Conservation (phyloP, 92 coral and sea anemone genomes). For the Paramuricea clavata region DNA sequence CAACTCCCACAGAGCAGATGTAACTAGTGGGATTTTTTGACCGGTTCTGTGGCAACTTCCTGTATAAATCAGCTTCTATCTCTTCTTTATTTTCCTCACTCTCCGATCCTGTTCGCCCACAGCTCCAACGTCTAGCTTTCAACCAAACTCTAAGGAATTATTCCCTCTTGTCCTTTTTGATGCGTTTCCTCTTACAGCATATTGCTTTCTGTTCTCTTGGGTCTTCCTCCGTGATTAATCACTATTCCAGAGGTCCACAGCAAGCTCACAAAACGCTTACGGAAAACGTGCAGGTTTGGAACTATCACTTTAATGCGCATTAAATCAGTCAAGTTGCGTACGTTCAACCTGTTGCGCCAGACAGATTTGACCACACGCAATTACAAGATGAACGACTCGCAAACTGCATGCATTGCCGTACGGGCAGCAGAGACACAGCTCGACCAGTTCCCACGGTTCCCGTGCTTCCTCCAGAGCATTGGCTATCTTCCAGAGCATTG, state of each 20-base stretch:
- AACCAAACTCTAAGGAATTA: conserved; percentile 70
- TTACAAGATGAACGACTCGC: conserved; percentile 66
- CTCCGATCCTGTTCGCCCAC: conserved; percentile 44
- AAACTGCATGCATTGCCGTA: too few relatives aligned
- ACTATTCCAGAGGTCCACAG: too few relatives aligned
- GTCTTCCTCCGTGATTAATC: too few relatives aligned
- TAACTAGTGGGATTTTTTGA: conserved; percentile 42
- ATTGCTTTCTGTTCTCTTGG: too few relatives aligned
- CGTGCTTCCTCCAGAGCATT: too few relatives aligned
- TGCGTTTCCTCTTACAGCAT: too few relatives aligned
- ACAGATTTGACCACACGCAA: conserved; percentile 65
- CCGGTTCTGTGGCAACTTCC: conserved; percentile 49
- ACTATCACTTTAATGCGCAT: conserved; percentile 70
- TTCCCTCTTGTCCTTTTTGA: too few relatives aligned
- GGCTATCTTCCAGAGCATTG: conserved; percentile 66
- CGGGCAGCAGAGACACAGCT: too few relatives aligned
- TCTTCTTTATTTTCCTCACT: conserved; percentile 48
- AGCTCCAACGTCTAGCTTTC: conserved; percentile 56
- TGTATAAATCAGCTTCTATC: conserved; percentile 43
- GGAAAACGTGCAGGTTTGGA: conserved; percentile 62
- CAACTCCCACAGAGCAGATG: conserved; percentile 8
- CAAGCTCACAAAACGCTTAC: conserved; percentile 57
- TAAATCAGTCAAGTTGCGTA: conserved; percentile 58
- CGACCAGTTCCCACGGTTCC: too few relatives aligned
- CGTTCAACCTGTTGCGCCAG: conserved; percentile 71